Base-by-base conservation (phyloP, 2,888 invertebrate genomes). In the Tryphoninae sp. region DNA sequence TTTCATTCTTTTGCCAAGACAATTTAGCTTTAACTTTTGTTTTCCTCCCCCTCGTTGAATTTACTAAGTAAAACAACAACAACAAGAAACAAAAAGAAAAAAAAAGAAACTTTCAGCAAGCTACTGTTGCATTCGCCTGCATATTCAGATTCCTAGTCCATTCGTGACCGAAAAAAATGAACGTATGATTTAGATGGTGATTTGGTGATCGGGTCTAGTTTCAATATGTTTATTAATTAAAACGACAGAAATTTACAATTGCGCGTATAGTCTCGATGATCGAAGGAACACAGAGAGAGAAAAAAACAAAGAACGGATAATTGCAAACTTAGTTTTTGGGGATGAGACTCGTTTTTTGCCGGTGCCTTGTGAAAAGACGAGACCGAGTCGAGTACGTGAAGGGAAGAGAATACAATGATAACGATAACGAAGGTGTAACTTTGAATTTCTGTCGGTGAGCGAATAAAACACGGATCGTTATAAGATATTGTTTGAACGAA, bases 131-230 rank as follows among this genome's bases (percentile, higher is more conserved):
- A 80, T 83, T 83, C 84, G 88, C 84, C 84, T 85, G 83, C 84
- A 83, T 84, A 88, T 83, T 80, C 85, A 81, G 81, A 86, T 72
- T 82, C 67, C 84, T 86, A 84, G 83, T 85, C 86, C 86, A 83
- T 84, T 83, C 86, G 82, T 86, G 84, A 67, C 68, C 67, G 74
- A 77, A 82, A 75, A 61, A 62, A 62, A 9, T 7, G 19, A 55
- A 55, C 55, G 19, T 55, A 19, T n/a, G 51, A 59, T 82, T 85
- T 84, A 75, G 61, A 67, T 84, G 89, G 87, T 89, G 86, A 83
- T 88, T 88, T 88, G n/a, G 51, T 51, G 88, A 86, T 87, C 85
- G 86, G 86, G 84, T 86, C 86, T 89, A 87, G 89, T 87, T 86
- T 85, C 33, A 4, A 6, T 33, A 33, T 7, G 33, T 6, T 33